Evolutionary conservation across 2,113 vertebrate genomes (phyloP).

Genomic region (Myiozetetes cayanensis): DNA sequence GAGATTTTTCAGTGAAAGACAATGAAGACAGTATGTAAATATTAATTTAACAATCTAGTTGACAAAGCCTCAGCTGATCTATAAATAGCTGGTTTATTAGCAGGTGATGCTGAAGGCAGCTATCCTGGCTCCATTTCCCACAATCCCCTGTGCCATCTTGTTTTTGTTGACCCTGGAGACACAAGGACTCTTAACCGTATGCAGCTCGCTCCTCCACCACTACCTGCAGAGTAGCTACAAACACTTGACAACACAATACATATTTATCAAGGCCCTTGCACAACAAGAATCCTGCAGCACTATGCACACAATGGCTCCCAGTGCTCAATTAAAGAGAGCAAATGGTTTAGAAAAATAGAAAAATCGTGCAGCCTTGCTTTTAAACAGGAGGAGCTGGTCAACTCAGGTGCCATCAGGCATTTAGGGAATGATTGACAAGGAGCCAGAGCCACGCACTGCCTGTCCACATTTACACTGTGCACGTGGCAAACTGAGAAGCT

Average conservation of each 20-base stretch:
- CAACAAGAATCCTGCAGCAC: background rate
- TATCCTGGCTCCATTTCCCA: constrained; percentile 27
- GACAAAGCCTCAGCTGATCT: constrained; percentile 50
- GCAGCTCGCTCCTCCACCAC: background rate
- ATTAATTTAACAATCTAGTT: constrained; percentile 55
- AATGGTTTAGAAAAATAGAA: constrained; percentile 3
- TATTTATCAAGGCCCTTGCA: constrained; percentile 38
- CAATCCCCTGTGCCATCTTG: constrained; percentile 13
- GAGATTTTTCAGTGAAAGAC: constrained; percentile 44
- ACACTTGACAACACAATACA: constrained; percentile 29
- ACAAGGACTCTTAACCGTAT: background rate
- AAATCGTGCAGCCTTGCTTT: background rate
- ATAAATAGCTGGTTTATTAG: constrained; percentile 56
- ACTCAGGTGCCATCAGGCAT: background rate
- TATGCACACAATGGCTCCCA: background rate
- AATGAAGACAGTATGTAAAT: constrained; percentile 47
- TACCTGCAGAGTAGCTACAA: constrained; percentile 37
- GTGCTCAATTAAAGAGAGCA: constrained; percentile 40
- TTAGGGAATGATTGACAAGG: background rate
- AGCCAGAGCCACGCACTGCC: background rate
- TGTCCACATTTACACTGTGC: background rate
- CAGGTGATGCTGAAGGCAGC: constrained; percentile 51
- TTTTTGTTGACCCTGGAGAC: constrained; percentile 22
- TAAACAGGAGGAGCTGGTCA: background rate
- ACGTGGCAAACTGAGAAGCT: background rate